Conservation (phyloP, 2,888 invertebrate species). For the Timema podura region DNA sequence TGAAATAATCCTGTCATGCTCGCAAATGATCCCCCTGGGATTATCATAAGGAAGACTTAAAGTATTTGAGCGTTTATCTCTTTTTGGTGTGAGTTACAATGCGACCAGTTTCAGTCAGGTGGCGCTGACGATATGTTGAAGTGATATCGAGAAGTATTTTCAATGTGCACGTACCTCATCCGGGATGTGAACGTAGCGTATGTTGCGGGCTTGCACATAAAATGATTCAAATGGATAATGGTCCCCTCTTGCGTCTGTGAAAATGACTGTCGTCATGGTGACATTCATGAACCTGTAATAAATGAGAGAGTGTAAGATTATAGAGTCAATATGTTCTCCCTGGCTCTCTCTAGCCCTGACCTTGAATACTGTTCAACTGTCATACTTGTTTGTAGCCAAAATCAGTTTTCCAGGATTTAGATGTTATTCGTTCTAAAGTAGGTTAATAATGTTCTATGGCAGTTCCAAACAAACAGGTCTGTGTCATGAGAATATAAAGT, state of each 20-base stretch:
- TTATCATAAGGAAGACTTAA: no score
- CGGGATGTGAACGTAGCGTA: slow-evolving; percentile 66
- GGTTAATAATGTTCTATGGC: no score
- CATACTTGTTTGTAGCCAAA: not conserved
- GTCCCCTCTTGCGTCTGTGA: slow-evolving; percentile 58
- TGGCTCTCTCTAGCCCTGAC: no score
- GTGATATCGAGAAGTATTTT: not conserved
- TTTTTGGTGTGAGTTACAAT: no score
- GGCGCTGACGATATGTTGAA: no score
- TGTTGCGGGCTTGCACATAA: slow-evolving; percentile 60
- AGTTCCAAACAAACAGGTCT: no score
- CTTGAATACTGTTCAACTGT: no score
- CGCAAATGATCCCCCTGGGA: no score
- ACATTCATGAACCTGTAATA: slow-evolving; percentile 61
- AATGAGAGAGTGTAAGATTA: not conserved
- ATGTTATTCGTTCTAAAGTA: not conserved
- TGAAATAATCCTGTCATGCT: no score
- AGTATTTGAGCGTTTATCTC: no score
- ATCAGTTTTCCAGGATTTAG: not conserved
- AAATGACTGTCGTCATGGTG: slow-evolving; percentile 57
- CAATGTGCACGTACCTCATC: slow-evolving; percentile 39
- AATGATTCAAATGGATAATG: slow-evolving; percentile 58
- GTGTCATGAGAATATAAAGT: no score
- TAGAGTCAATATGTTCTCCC: not conserved
- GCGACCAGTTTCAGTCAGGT: no score